Conservation (phyloP, 2,888 invertebrate genomes). For the Helicoverpa assulta region DNA sequence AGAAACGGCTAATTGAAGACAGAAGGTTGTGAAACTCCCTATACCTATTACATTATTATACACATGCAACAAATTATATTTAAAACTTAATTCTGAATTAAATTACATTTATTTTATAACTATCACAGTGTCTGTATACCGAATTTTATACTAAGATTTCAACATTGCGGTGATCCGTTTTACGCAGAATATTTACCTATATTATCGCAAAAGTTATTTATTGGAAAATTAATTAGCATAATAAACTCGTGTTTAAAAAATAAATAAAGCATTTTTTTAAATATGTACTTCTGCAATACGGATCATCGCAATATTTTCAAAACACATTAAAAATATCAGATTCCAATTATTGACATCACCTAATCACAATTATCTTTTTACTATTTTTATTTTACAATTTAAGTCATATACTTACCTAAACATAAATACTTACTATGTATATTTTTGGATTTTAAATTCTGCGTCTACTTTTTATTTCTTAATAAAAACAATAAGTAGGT, state of each 20-base stretch:
- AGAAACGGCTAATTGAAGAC: no score
- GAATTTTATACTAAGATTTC: conserved; percentile 50
- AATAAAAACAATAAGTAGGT: neutral
- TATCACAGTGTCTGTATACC: conserved; percentile 84
- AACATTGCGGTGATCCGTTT: conserved; percentile 30
- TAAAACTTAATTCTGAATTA: conserved; percentile 34
- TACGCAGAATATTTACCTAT: neutral
- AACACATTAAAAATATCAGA: conserved; percentile 22
- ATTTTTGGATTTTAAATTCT: conserved; percentile 13
- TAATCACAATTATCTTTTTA: conserved; percentile 49
- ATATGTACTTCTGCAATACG: neutral
- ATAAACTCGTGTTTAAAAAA: no score
- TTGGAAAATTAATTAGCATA: neutral
- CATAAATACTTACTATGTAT: neutral
- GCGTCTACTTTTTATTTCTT: neutral
- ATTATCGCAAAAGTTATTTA: neutral
- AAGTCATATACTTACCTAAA: conserved; percentile 33
- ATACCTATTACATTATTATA: conserved; percentile 29
- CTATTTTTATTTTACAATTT: conserved; percentile 33
- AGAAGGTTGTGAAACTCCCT: conserved; percentile 24
- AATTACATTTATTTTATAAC: conserved; percentile 64
- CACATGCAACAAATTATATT: conserved; percentile 41
- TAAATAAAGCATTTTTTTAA: no score
- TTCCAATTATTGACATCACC: conserved; percentile 50
- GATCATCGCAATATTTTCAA: conserved; percentile 19